Base-by-base conservation (phyloP, 2,113 vertebrate species). In the Numenius arquata region DNA sequence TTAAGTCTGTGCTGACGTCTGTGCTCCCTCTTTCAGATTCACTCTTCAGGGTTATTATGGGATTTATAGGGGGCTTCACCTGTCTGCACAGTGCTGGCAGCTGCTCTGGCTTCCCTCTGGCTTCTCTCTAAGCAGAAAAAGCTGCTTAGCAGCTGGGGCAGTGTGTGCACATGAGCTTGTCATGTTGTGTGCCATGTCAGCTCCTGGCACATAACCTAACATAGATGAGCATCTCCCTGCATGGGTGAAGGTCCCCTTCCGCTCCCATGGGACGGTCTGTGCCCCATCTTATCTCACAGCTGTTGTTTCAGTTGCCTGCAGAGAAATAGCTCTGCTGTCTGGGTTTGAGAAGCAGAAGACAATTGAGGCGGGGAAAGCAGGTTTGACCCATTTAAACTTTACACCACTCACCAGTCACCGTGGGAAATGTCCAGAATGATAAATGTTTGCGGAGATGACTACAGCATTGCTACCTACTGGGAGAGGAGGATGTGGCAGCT, bases 321-420 rank as follows among this genome's bases (percentile, higher is more conserved):
- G 50, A 62, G 55, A n/a, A 71, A 72, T 6, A 55, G 38, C 65
- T 89, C 38, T 86, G n/a, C 59, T 86, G 2, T 47, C 11, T 15
- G 21, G 32, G 12, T 67, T 26, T 67, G 43, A 38, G n/a, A 68
- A 56, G 40, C 6, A 68, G 26, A 73, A 32, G 47, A 21, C 22
- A 17, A 77, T 29, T 58, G 53, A 58, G 22, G 22, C 0, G 0
- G 5, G 29, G 38, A 62, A 88, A 63, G 23, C 25, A 34, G 1
- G 1, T 80, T 58, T 83, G 61, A 59, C 40, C 48, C 15, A 4
- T 59, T 87, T 43, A 47, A 90, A 62, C 15, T 68, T 89, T 27
- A 26, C 23, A 56, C 36, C 0, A 1, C 61, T 25, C 13, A 29
- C 7, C 3, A 2, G 25, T 55, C 43, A 43, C 41, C 40, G 3